Conservation (phyloP, 2,888 invertebrate genomes). For the Agrilus mali region DNA sequence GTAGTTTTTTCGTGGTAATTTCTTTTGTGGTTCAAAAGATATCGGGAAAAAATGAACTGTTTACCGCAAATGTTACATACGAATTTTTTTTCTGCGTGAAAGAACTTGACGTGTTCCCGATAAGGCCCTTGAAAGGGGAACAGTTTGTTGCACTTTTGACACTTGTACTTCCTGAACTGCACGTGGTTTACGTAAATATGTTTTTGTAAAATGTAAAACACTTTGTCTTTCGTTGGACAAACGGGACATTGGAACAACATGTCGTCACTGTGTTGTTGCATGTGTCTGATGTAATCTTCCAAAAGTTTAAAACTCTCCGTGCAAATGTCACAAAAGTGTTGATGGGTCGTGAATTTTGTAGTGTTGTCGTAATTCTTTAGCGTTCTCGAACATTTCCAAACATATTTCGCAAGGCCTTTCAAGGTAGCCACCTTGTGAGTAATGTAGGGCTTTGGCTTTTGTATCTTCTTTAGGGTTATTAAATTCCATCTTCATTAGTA, state of each 20-base stretch:
- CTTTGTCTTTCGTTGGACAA: conserved; percentile 3
- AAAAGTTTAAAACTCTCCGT: neutral
- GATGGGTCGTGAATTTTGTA: conserved; percentile 1
- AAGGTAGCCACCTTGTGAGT: no score
- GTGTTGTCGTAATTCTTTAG: neutral
- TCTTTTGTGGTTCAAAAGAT: conserved; percentile 18
- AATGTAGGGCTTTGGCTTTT: no score
- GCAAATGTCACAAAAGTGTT: conserved; percentile 3
- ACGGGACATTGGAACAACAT: conserved; percentile 1
- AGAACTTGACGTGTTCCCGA: conserved; percentile 15
- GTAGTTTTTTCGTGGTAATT: no score
- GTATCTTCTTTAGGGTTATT: no score
- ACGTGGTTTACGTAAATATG: conserved; percentile 7
- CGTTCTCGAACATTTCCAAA: neutral
- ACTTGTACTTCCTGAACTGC: conserved; percentile 1
- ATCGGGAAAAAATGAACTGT: conserved; percentile 21
- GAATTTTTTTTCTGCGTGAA: conserved; percentile 23
- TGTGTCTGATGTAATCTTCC: neutral
- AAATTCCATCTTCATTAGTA: no score
- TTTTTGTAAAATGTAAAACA: neutral
- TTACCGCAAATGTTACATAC: conserved; percentile 25
- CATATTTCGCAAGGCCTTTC: conserved; percentile 7
- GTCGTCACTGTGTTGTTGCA: conserved; percentile 1
- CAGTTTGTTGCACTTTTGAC: conserved; percentile 4
- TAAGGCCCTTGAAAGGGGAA: neutral